A percentile compares a stretch with the other conserved stretches of the same genome.
phyloP scores from a whole-genome alignment of 2,888 invertebrate genomes.

The Alloscopus bannaensis region DNA sequence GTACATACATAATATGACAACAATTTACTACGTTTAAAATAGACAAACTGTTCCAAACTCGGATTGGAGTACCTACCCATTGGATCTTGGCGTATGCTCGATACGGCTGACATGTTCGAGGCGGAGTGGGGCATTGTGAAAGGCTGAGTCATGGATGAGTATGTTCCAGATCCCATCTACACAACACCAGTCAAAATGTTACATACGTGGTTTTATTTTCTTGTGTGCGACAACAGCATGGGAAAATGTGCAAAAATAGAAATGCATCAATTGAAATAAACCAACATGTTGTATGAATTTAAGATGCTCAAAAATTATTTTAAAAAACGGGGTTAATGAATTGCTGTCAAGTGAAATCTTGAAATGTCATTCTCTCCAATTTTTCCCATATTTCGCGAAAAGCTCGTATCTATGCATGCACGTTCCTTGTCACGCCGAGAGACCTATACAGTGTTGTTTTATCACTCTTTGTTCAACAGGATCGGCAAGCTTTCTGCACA shows the following conservation, averaged over 20 bases:
- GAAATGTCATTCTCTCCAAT: constrained; percentile 36
- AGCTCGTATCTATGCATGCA: too few species aligned
- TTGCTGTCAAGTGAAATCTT: constrained; percentile 12
- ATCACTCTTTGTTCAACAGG: constrained; percentile 41
- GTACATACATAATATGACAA: constrained; percentile 15
- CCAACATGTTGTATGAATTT: too few species aligned
- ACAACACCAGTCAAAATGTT: too few species aligned
- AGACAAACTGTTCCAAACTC: constrained; percentile 6
- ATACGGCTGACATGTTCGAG: constrained; percentile 92
- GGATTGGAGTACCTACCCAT: constrained; percentile 81
- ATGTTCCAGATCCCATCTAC: constrained; percentile 91
- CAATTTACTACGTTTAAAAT: background rate
- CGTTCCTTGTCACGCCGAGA: constrained; percentile 41
- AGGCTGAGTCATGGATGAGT: constrained; percentile 89
- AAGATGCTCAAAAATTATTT: too few species aligned
- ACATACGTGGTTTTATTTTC: too few species aligned
- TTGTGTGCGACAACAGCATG: too few species aligned
- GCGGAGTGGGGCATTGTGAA: constrained; percentile 94
- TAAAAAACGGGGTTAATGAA: constrained; percentile 13
- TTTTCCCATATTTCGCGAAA: constrained; percentile 24
- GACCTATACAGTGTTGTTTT: constrained; percentile 19
- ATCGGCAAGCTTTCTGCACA: constrained; percentile 53
- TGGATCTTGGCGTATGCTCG: constrained; percentile 90
- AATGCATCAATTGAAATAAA: too few species aligned
- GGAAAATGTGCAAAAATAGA: too few species aligned